A percentile compares a stretch with the other conserved stretches of the same genome.
Conservation (phyloP, 2,888 invertebrate genomes). For the Acleris emargana region DNA sequence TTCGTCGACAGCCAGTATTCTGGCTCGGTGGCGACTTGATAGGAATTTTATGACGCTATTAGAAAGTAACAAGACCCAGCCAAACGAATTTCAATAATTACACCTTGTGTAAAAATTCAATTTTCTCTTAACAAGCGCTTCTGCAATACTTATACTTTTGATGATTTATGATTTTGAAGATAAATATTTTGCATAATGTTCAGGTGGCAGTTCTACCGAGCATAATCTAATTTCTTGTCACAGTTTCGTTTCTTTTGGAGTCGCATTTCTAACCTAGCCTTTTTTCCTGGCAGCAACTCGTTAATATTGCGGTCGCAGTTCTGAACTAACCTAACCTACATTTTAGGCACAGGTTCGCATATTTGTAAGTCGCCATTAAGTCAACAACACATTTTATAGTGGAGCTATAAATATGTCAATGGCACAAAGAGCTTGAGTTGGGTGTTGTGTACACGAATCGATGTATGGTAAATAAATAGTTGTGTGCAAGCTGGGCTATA, state of each 20-base stretch:
- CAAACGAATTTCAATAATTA: background rate
- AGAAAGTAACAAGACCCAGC: too few relatives aligned
- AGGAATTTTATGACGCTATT: too few relatives aligned
- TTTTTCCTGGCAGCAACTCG: too few relatives aligned
- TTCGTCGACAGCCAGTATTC: constrained; percentile 20
- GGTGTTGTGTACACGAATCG: constrained; percentile 22
- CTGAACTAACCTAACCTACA: too few relatives aligned
- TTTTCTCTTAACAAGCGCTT: background rate
- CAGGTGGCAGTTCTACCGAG: too few relatives aligned
- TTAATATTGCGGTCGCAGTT: too few relatives aligned
- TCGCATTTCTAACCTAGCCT: too few relatives aligned
- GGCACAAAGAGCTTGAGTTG: constrained; percentile 35
- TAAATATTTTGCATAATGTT: too few relatives aligned
- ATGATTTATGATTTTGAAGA: background rate
- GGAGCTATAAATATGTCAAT: constrained; percentile 51
- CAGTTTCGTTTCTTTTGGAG: too few relatives aligned
- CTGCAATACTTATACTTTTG: background rate
- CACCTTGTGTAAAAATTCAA: background rate
- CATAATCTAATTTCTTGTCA: too few relatives aligned
- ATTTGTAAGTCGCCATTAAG: background rate
- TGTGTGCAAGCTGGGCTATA: background rate
- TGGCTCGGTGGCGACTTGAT: background rate
- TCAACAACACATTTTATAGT: constrained; percentile 12
- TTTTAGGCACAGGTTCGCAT: too few relatives aligned
- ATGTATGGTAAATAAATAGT: constrained; percentile 24